Conservation (phyloP, 2,888 invertebrate genomes). For the Drosophila paracracens region DNA sequence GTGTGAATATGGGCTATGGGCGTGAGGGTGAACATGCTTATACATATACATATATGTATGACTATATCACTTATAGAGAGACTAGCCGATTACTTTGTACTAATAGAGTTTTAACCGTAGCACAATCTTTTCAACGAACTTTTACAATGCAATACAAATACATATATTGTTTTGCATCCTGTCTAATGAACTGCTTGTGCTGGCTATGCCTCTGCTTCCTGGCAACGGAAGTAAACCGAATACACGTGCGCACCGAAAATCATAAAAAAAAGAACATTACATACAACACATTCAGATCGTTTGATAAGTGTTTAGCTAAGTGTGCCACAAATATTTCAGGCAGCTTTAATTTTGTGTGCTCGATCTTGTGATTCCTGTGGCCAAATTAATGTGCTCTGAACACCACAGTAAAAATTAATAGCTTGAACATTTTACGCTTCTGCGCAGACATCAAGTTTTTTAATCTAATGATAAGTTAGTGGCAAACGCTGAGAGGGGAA, state of each 20-base stretch:
- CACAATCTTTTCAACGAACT: conserved; percentile 29
- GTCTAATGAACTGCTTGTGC: conserved; percentile 61
- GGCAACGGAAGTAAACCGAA: conserved; percentile 56
- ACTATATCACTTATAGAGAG: conserved; percentile 53
- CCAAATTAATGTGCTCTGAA: conserved; percentile 14
- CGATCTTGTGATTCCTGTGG: conserved; percentile 12
- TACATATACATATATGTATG: conserved; percentile 35
- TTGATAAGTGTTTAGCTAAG: conserved; percentile 3
- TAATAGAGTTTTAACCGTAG: conserved; percentile 67
- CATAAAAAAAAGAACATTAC: conserved; percentile 45
- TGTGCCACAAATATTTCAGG: conserved; percentile 14
- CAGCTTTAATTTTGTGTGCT: conserved; percentile 6
- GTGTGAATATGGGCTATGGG: neutral
- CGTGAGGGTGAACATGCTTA: neutral
- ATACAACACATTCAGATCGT: neutral
- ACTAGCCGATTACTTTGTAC: conserved; percentile 46
- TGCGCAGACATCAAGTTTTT: conserved; percentile 53
- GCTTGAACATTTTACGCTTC: conserved; percentile 33
- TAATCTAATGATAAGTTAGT: conserved; percentile 70
- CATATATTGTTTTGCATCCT: conserved; percentile 42
- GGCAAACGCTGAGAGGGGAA: conserved; percentile 24
- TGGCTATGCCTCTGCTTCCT: conserved; percentile 51
- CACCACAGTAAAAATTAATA: conserved; percentile 40
- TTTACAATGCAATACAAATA: conserved; percentile 25
- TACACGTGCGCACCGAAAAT: conserved; percentile 66